Evolutionary conservation across 2,113 vertebrate species (phyloP).

Genomic region (Lepisosteus osseus): DNA sequence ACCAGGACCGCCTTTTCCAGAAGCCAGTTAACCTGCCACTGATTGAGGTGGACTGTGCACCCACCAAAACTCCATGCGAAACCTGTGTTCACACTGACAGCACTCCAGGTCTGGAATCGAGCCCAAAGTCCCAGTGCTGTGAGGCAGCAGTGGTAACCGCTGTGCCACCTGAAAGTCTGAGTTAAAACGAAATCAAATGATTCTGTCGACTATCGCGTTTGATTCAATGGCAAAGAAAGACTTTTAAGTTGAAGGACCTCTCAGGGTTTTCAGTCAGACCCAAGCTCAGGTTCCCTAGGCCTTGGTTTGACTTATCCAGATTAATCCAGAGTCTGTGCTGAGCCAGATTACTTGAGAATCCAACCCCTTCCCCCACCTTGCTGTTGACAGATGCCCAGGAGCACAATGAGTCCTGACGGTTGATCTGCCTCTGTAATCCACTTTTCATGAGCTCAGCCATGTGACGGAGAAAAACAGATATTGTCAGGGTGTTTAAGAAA

Average conservation of each 20-base stretch:
- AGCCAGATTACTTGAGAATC: conserved; percentile 30
- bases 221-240: too few relatives aligned
- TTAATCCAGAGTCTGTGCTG: conserved; percentile 3
- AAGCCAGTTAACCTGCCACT: too few relatives aligned
- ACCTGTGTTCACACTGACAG: too few relatives aligned
- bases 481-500: not conserved
- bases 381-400: conserved; percentile 6
- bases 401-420: conserved; percentile 15
- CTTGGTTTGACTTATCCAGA: conserved; percentile 25
- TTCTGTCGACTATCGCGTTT: too few relatives aligned
- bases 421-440: conserved; percentile 17
- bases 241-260: not conserved
- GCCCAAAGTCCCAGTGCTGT: too few relatives aligned
- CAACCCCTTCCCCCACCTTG: not conserved
- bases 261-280: not conserved
- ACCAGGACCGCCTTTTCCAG: too few relatives aligned
- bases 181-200: too few relatives aligned
- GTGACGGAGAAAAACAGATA: conserved; percentile 23
- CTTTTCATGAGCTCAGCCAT: not conserved
- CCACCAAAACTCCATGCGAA: too few relatives aligned
- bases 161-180: too few relatives aligned
- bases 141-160: too few relatives aligned
- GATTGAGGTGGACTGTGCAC: too few relatives aligned
- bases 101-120: too few relatives aligned
- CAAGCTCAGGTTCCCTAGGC: conserved; percentile 5